These are phyloP conservation scores for Calcarius ornatus DNA, from an alignment of 2,113 vertebrate genomes.

Conservation along the genomic window DNA sequence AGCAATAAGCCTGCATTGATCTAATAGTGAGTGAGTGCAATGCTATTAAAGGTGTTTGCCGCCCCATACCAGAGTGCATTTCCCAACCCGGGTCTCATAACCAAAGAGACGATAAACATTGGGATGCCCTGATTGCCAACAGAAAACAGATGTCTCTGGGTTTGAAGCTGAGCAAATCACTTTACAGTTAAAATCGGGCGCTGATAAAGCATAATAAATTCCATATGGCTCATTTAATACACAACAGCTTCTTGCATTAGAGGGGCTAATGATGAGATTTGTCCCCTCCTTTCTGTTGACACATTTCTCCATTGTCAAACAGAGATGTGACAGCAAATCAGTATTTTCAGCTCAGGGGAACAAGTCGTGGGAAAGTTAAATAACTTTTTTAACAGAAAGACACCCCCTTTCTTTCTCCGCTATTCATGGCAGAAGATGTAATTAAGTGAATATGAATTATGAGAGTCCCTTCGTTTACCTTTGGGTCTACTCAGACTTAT, in stretches of 20 bases:
- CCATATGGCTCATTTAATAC: constrained; percentile 98
- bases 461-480: constrained; percentile 78
- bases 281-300: constrained; percentile 91
- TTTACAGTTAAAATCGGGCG: constrained; percentile 97
- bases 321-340: constrained; percentile 84
- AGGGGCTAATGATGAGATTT: constrained; percentile 80
- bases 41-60: constrained; percentile 97
- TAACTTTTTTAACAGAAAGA: constrained; percentile 80
- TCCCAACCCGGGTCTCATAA: constrained; percentile 90
- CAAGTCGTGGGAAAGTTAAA: constrained; percentile 99
- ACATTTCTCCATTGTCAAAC: constrained; percentile 94
- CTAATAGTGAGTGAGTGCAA: constrained; percentile 93
- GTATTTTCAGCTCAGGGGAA: constrained; percentile 82
- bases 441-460: constrained; percentile 84
- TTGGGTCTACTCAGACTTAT: constrained; percentile 74
- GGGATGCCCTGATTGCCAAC: constrained; percentile 85
- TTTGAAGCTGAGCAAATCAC: constrained; percentile 95
- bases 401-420: constrained; percentile 65
- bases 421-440: constrained; percentile 75
- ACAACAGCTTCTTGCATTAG: constrained; percentile 93
- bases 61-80: constrained; percentile 88
- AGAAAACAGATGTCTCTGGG: constrained; percentile 97
- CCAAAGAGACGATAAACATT: constrained; percentile 97
- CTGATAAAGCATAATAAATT: constrained; percentile 99
- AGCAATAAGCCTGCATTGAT: constrained; percentile 98